Evolutionary conservation across 2,797 vertebrate species (phyloP).

Genomic region (Sebastes alutus): DNA sequence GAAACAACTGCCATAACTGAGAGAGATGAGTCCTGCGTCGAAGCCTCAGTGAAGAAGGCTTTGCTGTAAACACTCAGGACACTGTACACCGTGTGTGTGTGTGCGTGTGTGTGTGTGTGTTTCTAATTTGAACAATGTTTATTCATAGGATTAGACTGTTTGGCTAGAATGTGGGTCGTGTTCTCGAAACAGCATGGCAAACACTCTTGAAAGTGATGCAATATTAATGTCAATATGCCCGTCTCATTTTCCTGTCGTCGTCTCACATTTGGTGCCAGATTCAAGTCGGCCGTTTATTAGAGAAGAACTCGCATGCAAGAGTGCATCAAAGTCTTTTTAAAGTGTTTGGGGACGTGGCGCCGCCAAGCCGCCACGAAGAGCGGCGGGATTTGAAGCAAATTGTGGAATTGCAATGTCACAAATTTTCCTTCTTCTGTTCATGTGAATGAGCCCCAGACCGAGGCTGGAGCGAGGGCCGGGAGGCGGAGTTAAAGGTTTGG

Average conservation of each 20-base stretch:
- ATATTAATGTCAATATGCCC: constrained; percentile 74
- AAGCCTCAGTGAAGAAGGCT: constrained; percentile 2
- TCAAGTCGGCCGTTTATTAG: background rate
- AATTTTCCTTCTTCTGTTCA: too few species aligned
- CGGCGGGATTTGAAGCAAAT: too few species aligned
- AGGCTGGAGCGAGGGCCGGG: too few species aligned
- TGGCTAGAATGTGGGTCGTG: constrained; percentile 62
- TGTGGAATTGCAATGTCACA: too few species aligned
- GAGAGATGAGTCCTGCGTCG: constrained; percentile 34
- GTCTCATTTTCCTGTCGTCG: constrained; percentile 34
- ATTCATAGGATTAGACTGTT: constrained; percentile 69
- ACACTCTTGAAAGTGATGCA: constrained; percentile 64
- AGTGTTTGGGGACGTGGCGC: background rate
- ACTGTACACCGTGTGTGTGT: background rate
- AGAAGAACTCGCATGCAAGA: background rate
- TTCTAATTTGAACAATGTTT: constrained; percentile 65
- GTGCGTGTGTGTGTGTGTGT: constrained; percentile 10
- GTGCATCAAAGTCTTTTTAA: background rate
- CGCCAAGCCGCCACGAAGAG: too few species aligned
- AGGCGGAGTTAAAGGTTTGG: too few species aligned
- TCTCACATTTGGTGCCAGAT: constrained; percentile 7
- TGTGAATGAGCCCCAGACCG: too few species aligned
- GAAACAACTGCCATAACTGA: constrained; percentile 45
- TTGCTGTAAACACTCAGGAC: constrained; percentile 28
- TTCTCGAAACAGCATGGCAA: constrained; percentile 57